These are phyloP conservation scores for Aulostomus chinensis DNA, from an alignment of 2,797 vertebrate species.

Conservation along the genomic window DNA sequence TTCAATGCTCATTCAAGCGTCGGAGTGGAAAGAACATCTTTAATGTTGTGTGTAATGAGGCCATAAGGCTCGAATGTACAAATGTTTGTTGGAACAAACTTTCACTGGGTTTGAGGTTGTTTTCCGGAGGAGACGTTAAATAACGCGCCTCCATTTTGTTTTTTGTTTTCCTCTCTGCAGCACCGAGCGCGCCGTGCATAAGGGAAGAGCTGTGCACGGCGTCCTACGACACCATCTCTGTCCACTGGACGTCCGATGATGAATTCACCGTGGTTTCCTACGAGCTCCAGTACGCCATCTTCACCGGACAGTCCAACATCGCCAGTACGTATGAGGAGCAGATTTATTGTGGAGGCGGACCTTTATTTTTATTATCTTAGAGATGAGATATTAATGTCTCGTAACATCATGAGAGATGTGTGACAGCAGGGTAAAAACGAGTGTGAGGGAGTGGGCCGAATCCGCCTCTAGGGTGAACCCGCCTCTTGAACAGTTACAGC, in stretches of 20 bases:
- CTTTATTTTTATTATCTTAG: no score
- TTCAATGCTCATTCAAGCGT: conserved; percentile 44
- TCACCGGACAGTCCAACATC: conserved; percentile 95
- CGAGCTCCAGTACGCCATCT: conserved; percentile 97
- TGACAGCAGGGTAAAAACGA: no score
- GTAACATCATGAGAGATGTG: no score
- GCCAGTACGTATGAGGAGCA: conserved; percentile 87
- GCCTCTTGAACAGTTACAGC: no score
- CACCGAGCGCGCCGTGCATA: conserved; percentile 92
- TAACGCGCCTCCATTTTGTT: neutral
- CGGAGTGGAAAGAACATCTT: conserved; percentile 43
- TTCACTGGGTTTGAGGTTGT: no score
- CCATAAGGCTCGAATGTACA: no score
- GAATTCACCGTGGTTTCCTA: conserved; percentile 98
- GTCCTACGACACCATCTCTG: conserved; percentile 96
- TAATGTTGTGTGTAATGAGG: conserved; percentile 40
- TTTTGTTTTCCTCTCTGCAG: conserved; percentile 61
- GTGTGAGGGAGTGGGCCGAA: no score
- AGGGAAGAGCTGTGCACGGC: conserved; percentile 96
- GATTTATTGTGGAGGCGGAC: neutral
- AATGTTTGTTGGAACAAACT: conserved; percentile 11
- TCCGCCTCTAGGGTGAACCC: no score
- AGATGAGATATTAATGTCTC: no score
- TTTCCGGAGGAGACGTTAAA: no score
- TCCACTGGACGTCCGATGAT: conserved; percentile 97